Base-by-base conservation (phyloP, 2,888 invertebrate species). In the Thymelicus sylvestris region DNA sequence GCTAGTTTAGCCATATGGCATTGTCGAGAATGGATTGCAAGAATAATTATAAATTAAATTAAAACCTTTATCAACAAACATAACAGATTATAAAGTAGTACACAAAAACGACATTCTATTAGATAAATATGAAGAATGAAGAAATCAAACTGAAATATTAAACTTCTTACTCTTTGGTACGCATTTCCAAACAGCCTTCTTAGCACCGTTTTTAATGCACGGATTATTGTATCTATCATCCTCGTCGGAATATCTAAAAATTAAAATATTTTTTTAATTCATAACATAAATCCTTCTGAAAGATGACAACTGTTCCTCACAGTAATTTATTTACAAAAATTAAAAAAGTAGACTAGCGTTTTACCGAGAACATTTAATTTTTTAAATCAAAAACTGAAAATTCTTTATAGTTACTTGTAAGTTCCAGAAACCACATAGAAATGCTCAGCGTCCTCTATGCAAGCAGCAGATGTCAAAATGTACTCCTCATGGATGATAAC, bases 101-200 rank as follows among this genome's bases (percentile, higher is more conserved):
- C 12, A 5, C 31, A 38, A 31, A 31, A 57, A n/a, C 38, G 7
- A n/a, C 7, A 44, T 4, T 10, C 8, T 44, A 8, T 10, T 12
- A 10, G 12, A 8, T 44, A 41, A 8, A 41, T 6, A 41, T 6
- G 8, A 8, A 8, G 6, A 41, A 8, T 8, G 3, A 44, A 44
- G 10, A 2, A 10, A 44, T 44, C 10, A 24, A 31, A 31, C 31
- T 1, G 44, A 4, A 41, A 50, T 50, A 12, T 2, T 47, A 13
- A 24, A 55, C 24, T 13, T 76, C 89, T 85, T 80, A 91, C 92
- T 92, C 83, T 91, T 91, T 5, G 92, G 92, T 13, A 92, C 82
- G 74, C 92, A 92, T 79, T 91, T 92, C 92, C 92, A 92, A 66
- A 89, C 85, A 0, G 92, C 92, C 82, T 90, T 92, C 72, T 90